phyloP scores from a whole-genome alignment of 2,888 invertebrate genomes.

The Andrena fulva region DNA sequence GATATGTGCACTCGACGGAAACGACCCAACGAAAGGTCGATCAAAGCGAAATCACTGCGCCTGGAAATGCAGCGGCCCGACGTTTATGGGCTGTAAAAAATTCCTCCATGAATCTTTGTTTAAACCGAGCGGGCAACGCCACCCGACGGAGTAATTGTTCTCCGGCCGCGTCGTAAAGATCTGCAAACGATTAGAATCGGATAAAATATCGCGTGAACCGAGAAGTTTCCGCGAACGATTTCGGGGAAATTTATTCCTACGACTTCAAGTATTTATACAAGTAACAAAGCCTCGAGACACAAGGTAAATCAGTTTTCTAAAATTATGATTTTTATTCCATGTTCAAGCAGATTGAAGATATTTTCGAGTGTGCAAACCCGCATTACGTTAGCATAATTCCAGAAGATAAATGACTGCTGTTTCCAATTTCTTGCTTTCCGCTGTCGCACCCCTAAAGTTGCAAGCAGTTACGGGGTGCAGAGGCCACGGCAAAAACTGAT shows the following conservation, averaged over 20 bases:
- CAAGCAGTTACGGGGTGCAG: slow-evolving; percentile 49
- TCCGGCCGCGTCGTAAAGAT: neutral
- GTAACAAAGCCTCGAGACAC: too few relatives aligned
- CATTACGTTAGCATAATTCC: neutral
- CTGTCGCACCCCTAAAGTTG: slow-evolving; percentile 28
- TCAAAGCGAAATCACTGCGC: slow-evolving; percentile 79
- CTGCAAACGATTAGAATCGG: too few relatives aligned
- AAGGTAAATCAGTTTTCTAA: neutral
- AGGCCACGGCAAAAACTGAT: slow-evolving; percentile 72
- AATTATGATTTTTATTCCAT: neutral
- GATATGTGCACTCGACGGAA: slow-evolving; percentile 83
- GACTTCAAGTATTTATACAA: too few relatives aligned
- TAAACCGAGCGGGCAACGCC: slow-evolving; percentile 21
- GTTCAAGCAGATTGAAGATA: neutral
- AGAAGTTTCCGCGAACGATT: too few relatives aligned
- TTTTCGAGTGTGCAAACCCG: neutral
- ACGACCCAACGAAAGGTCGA: slow-evolving; percentile 79
- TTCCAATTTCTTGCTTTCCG: slow-evolving; percentile 48
- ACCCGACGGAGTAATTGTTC: slow-evolving; percentile 6
- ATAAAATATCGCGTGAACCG: neutral
- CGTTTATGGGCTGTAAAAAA: slow-evolving; percentile 57
- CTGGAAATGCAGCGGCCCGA: slow-evolving; percentile 41
- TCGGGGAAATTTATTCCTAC: too few relatives aligned
- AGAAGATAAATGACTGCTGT: slow-evolving; percentile 17
- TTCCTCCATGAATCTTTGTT: slow-evolving; percentile 42